Conservation (phyloP, 2,888 invertebrate genomes). For the Philopedon plagiatum region DNA sequence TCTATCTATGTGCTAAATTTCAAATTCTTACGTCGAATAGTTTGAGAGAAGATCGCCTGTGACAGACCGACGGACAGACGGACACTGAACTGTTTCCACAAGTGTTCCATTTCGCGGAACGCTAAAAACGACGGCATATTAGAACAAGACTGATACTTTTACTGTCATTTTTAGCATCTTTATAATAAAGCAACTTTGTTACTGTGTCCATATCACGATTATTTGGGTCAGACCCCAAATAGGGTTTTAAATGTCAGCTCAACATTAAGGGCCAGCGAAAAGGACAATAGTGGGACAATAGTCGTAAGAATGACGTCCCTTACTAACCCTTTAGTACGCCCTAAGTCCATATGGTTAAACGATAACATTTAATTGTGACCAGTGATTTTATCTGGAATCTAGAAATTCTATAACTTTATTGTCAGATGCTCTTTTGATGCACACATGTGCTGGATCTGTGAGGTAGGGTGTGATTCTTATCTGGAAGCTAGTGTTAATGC, state of each 20-base stretch:
- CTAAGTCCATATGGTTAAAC: conserved; percentile 50
- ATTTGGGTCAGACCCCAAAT: conserved; percentile 38
- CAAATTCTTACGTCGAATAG: no score
- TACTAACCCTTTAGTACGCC: conserved; percentile 42
- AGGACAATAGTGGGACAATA: conserved; percentile 47
- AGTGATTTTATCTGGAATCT: conserved; percentile 48
- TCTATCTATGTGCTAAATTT: no score
- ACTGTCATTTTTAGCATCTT: no score
- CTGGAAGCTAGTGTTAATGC: conserved; percentile 1
- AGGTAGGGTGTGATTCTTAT: conserved; percentile 16
- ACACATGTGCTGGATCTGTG: conserved; percentile 29
- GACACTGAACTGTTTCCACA: no score
- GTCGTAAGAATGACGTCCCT: conserved; percentile 38
- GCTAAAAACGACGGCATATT: no score
- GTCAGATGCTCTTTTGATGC: conserved; percentile 36
- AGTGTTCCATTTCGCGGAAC: no score
- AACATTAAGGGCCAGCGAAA: conserved; percentile 45
- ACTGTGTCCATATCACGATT: no score
- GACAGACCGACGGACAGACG: no score
- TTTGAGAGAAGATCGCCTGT: no score
- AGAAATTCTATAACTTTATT: conserved; percentile 45
- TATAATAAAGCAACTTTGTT: no score
- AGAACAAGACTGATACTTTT: no score
- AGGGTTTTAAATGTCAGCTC: conserved; percentile 46
- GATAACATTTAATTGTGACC: conserved; percentile 51